phyloP scores from a whole-genome alignment of 2,113 vertebrate species.

The Prietella phreatophila region DNA sequence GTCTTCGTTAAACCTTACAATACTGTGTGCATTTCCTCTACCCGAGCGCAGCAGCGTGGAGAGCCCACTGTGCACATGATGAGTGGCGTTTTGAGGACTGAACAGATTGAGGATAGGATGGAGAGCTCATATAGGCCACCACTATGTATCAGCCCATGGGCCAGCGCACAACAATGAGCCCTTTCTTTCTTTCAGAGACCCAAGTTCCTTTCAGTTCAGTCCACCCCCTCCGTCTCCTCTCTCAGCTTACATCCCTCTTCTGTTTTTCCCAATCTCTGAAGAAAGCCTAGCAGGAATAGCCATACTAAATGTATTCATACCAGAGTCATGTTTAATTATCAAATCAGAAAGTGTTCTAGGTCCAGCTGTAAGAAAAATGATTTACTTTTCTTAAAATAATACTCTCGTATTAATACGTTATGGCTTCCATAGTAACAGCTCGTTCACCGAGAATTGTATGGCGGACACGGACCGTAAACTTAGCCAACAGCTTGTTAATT shows the following conservation, averaged over 20 bases:
- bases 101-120: constrained; percentile 10
- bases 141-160: constrained; percentile 31
- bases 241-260: constrained; percentile 32
- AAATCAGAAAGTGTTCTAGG: background rate
- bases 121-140: constrained; percentile 29
- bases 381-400: background rate
- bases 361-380: background rate
- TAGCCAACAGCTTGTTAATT: background rate
- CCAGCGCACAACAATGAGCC: constrained; percentile 44
- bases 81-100: background rate
- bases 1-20: background rate
- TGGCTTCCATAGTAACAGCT: background rate
- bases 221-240: background rate
- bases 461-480: background rate
- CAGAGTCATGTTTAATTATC: background rate
- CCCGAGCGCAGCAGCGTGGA: background rate
- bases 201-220: background rate
- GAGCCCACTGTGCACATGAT: background rate
- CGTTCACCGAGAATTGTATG: background rate
- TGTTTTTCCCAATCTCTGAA: background rate
- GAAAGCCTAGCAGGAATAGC: background rate
- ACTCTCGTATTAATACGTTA: background rate
- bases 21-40: background rate
- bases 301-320: background rate
- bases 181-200: constrained; percentile 30